Evolutionary conservation across 2,113 vertebrate genomes (phyloP).

Genomic region (Corythornis vintsioides): DNA sequence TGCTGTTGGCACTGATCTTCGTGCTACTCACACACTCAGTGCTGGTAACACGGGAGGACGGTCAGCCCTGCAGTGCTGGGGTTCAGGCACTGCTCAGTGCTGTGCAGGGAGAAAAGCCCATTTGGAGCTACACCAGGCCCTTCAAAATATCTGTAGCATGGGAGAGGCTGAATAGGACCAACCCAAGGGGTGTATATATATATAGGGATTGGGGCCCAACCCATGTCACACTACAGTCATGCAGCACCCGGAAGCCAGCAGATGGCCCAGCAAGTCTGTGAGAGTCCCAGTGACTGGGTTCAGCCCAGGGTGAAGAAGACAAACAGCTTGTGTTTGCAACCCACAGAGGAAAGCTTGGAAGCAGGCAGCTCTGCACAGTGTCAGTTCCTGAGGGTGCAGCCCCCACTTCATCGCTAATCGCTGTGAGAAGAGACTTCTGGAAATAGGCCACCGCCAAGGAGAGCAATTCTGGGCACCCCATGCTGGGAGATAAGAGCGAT

Average conservation of each 20-base stretch:
- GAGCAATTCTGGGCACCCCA: rapidly evolving
- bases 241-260: background rate
- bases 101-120: background rate
- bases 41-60: background rate
- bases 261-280: rapidly evolving
- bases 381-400: background rate
- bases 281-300: rapidly evolving
- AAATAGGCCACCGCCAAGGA: background rate
- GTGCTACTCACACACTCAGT: background rate
- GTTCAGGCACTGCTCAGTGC: background rate
- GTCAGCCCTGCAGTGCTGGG: rapidly evolving
- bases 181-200: too few relatives aligned
- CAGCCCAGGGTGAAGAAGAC: background rate
- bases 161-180: background rate
- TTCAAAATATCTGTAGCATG: background rate
- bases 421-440: background rate
- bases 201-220: background rate
- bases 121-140: background rate
- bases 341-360: background rate
- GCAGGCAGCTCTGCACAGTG: rapidly evolving
- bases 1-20: background rate
- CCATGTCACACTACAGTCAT: rapidly evolving
- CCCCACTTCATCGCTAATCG: background rate
- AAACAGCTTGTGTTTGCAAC: background rate
- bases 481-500: background rate